A percentile compares a stretch with the other conserved stretches of the same genome.
Conservation (phyloP, 2,888 invertebrate genomes). For the Linyphia triangularis region DNA sequence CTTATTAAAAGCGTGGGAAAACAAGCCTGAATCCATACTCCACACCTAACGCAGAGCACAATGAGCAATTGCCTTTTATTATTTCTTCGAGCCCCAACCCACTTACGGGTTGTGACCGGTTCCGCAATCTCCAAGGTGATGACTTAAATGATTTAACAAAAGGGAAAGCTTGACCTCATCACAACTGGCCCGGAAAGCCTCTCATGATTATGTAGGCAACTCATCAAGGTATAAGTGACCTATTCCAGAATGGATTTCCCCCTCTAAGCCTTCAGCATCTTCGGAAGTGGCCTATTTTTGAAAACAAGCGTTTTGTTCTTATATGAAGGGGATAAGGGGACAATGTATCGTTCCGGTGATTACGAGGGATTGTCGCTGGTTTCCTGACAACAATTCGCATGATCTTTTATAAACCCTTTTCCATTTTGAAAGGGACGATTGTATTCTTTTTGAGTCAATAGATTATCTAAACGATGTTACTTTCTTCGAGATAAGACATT, state of each 20-base stretch:
- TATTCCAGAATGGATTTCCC: background rate
- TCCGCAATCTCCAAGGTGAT: conserved; percentile 56
- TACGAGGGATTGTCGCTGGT: conserved; percentile 21
- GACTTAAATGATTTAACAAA: conserved; percentile 62
- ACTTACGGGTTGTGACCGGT: conserved; percentile 17
- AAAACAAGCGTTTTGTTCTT: background rate
- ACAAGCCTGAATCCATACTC: background rate
- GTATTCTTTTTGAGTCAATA: background rate
- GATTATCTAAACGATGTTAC: conserved; percentile 7
- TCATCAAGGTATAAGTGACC: conserved; percentile 7
- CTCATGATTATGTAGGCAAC: background rate
- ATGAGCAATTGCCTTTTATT: conserved; percentile 40
- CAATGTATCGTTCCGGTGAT: conserved; percentile 40
- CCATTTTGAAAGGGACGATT: background rate
- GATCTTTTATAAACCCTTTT: background rate
- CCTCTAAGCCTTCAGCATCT: conserved; percentile 8
- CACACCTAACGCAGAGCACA: conserved; percentile 5
- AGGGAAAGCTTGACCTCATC: conserved; percentile 14
- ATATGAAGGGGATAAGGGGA: background rate
- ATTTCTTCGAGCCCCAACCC: conserved; percentile 27
- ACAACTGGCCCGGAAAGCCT: background rate
- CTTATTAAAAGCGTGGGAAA: conserved; percentile 55
- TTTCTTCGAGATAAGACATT: background rate
- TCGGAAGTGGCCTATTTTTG: conserved; percentile 37
- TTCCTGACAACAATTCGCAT: background rate